Base-by-base conservation (phyloP, 2,888 invertebrate species). In the Dasypogon diadema region DNA sequence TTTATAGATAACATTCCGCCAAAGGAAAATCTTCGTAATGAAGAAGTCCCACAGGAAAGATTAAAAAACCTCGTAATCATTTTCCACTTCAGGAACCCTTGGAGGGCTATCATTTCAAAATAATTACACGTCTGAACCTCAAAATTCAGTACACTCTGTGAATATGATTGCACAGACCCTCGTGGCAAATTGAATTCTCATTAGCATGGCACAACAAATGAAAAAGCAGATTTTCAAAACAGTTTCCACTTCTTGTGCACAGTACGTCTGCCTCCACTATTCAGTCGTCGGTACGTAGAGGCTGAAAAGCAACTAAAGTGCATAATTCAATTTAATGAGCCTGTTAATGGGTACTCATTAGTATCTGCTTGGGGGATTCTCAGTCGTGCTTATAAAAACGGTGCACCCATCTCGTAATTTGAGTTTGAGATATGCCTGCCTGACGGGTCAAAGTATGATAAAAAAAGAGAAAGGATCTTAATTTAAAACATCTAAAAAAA, bases 261-360 rank as follows among this genome's bases (percentile, higher is more conserved):
- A n/a, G n/a, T 63, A 34, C 16, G 22, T 42, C 63, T 42, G 63
- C 22, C 58, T 42, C 21, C 34, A 63, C 37, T 63, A 63, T 63
- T 37, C 26, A 51, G 51, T 14, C n/a, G n/a, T n/a, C 10, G 14
- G 26, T 26, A 24, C 51, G 21, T 16, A 37, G 56, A 60, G 60
- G 60, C n/a, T n/a, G n/a, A n/a, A n/a, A n/a, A n/a, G n/a, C 70
- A 70, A 60, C 70, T 75, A 77, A 75, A 75, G 65, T 75, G 70
- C 68, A 77, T 75, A 75, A 77, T 77, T 77, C 60, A 77, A 74
- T 60, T 56, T 77, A 77, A 77, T 75, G 74, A 77, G 74, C 77
- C 77, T 77, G 74, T 77, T 77, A 77, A 77, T 77, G 77, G 74
- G 70, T 77, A 58, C 77, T 75, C 70, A 74, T 75, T 68, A 56